Evolutionary conservation across 2,888 invertebrate species (phyloP), one percentile per base, ranked within the genome.

Genomic region (Ormyrus nitidulus): DNA sequence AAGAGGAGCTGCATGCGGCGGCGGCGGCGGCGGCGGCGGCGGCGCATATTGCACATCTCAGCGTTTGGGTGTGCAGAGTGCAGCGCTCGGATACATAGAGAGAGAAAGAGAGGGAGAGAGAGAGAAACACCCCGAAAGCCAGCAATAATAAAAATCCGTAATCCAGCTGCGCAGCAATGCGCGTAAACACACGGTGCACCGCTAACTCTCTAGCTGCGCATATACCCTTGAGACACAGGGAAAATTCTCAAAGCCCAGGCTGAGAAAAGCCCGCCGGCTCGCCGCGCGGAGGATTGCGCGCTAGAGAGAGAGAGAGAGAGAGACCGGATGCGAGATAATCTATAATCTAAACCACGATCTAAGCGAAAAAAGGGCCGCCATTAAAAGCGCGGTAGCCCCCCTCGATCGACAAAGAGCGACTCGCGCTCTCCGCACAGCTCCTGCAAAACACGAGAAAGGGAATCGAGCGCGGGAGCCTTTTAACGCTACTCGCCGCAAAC

Each of bases 311-410:
- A 34, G 34, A 34, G 34, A 1, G 34, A 34, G 81, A 81, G 81
- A 75, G 81, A 75, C 79, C 81, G 81, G 79, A 81, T 81, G 78
- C 79, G 58, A 70, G 81, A 81, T 81, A 78, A 81, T 81, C 78
- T 81, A 78, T 75, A 81, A 81, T 81, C 81, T 81, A 78, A 81
- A 81, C 78, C 81, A 78, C 81, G 81, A 81, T 81, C 78, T 78
- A 59, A 69, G 68, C 75, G 72, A 77, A 77, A 81, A 80, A 77
- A 76, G 74, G 69, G 58, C 61, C 70, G 74, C 79, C 70, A 74
- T 79, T 64, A 74, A 74, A 79, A 76, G 69, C 66, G 68, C 66
- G 51, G 58, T 2, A 62, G 62, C 46, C 59, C 7, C 13, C 10
- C 13, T 7, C 19, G 34, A 13, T 13, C 34, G 59, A 10, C 9